Evolutionary conservation across 1,140 invertebrate genomes (phyloP).

Genomic region (Copidosoma floridanum): DNA sequence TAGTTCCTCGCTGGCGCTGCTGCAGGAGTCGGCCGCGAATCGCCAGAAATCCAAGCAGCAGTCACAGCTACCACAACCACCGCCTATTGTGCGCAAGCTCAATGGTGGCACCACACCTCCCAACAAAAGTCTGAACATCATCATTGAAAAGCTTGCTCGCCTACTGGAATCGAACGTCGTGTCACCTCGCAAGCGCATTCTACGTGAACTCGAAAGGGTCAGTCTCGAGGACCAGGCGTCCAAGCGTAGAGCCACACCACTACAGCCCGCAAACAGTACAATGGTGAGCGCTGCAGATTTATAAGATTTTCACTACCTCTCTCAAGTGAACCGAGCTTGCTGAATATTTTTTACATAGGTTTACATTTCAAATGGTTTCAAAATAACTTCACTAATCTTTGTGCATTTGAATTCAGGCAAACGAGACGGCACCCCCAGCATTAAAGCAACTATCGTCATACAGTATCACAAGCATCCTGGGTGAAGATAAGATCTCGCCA

Average conservation of each 20-base stretch:
- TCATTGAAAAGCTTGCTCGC: slow-evolving; percentile 53
- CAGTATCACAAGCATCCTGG: slow-evolving; percentile 75
- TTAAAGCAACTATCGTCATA: slow-evolving; percentile 66
- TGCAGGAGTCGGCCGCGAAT: slow-evolving; percentile 54
- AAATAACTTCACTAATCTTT: too few relatives aligned
- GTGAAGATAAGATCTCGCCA: slow-evolving; percentile 54
- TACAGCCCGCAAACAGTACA: slow-evolving; percentile 41
- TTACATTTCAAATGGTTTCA: too few relatives aligned
- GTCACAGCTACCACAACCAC: not conserved
- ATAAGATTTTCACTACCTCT: too few relatives aligned
- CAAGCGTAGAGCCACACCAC: slow-evolving; percentile 49
- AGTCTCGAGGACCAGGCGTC: slow-evolving; percentile 65
- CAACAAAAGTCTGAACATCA: slow-evolving; percentile 44
- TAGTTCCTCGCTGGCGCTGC: slow-evolving; percentile 38
- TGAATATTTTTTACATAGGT: too few relatives aligned
- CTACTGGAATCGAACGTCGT: slow-evolving; percentile 59
- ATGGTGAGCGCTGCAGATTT: slow-evolving; percentile 3
- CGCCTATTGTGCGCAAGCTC: slow-evolving; percentile 26
- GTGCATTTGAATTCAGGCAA: slow-evolving; percentile 18
- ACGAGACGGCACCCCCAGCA: slow-evolving; percentile 40
- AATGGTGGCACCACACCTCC: slow-evolving; percentile 29
- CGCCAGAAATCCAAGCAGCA: slow-evolving; percentile 28
- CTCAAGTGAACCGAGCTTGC: too few relatives aligned
- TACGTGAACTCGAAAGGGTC: slow-evolving; percentile 71
- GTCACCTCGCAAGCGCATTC: slow-evolving; percentile 71